A percentile compares a stretch with the other conserved stretches of the same genome.
Conservation (phyloP, 2,797 vertebrate genomes). For the Fistularia tabacaria region DNA sequence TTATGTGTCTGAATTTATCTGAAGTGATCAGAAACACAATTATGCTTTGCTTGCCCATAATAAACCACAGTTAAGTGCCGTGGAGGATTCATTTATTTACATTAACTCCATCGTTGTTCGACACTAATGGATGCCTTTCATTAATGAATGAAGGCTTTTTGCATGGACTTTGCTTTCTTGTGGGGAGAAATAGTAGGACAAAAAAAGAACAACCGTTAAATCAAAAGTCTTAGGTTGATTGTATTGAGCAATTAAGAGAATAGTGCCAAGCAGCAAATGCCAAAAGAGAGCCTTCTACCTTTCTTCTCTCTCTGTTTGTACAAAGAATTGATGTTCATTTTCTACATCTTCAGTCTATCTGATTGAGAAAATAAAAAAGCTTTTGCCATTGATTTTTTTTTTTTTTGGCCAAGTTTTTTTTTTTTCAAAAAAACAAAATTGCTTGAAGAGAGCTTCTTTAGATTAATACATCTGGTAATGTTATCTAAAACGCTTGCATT, state of each 20-base stretch:
- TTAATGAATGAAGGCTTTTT: conserved; percentile 69
- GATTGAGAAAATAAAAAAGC: conserved; percentile 47
- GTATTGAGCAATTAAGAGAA: conserved; percentile 54
- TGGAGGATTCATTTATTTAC: conserved; percentile 79
- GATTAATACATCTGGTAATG: conserved; percentile 30
- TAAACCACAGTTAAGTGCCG: conserved; percentile 73
- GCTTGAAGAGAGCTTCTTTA: conserved; percentile 14
- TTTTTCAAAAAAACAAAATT: conserved; percentile 25
- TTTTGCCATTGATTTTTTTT: conserved; percentile 38
- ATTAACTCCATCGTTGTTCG: conserved; percentile 65
- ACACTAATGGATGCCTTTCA: conserved; percentile 77
- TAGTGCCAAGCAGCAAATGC: conserved; percentile 56
- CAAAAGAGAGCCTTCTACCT: conserved; percentile 32
- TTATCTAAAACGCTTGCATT: too few species aligned
- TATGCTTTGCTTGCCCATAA: conserved; percentile 73
- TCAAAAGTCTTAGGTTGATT: conserved; percentile 71
- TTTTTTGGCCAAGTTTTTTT: conserved; percentile 35
- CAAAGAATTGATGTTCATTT: too few species aligned
- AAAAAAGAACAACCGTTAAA: conserved; percentile 59
- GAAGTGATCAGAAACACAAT: conserved; percentile 76
- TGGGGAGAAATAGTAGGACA: neutral
- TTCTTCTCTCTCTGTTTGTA: neutral
- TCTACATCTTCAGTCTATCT: conserved; percentile 25
- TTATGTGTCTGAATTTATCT: conserved; percentile 64
- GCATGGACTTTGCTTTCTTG: conserved; percentile 29